A percentile compares a stretch with the other conserved stretches of the same genome.
These are phyloP conservation scores for Capreolus pygargus DNA, from an alignment of 2,113 vertebrate species.

Conservation along the genomic window DNA sequence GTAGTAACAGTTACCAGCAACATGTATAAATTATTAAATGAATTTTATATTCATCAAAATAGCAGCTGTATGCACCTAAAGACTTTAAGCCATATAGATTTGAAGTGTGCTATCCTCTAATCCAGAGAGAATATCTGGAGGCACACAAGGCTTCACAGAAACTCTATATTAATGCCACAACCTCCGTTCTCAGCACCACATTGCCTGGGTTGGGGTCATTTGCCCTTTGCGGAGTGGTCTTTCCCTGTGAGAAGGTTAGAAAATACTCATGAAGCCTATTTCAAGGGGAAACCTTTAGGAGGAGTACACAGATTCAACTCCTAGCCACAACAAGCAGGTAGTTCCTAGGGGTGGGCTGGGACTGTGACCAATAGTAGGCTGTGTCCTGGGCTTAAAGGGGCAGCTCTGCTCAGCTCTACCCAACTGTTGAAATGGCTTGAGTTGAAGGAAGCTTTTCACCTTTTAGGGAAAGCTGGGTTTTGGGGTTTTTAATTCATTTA, in stretches of 20 bases:
- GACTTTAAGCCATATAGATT: not conserved
- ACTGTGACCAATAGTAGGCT: not conserved
- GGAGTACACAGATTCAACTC: not conserved
- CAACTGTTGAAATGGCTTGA: rapidly evolving
- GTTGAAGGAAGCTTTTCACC: not conserved
- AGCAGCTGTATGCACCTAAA: not conserved
- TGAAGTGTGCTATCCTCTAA: not conserved
- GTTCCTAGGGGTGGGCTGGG: not conserved
- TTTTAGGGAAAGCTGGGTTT: slow-evolving; percentile 24
- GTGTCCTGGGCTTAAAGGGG: not conserved
- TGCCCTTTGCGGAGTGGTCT: not conserved
- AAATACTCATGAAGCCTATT: not conserved
- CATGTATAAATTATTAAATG: not conserved
- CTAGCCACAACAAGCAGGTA: not conserved
- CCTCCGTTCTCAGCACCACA: not conserved
- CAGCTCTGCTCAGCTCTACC: not conserved
- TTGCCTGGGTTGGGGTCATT: not conserved
- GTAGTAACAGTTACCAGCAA: not conserved
- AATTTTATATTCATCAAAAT: slow-evolving; percentile 3
- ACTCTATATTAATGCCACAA: not conserved
- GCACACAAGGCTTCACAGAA: not conserved
- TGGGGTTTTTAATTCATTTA: not conserved
- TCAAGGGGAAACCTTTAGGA: not conserved
- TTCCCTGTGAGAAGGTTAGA: not conserved
- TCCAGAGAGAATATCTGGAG: not conserved